phyloP scores from a whole-genome alignment of 2,113 vertebrate species.

The Stigmatopora argus region DNA sequence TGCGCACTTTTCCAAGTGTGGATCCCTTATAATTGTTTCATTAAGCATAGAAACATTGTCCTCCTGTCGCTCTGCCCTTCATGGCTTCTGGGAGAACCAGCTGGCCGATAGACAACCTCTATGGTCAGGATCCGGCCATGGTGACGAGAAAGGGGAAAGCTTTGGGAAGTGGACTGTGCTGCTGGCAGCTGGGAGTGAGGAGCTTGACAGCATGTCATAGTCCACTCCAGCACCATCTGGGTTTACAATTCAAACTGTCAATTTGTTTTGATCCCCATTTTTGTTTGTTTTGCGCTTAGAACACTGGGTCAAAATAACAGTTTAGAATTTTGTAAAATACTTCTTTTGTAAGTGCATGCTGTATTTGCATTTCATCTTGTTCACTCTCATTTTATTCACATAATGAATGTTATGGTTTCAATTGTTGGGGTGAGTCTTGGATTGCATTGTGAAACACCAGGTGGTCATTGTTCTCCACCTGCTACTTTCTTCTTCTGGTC shows the following conservation, averaged over 20 bases:
- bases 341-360: neutral
- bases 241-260: neutral
- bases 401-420: neutral
- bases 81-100: conserved; percentile 3
- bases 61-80: conserved; percentile 1
- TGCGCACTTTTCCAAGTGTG: neutral
- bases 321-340: neutral
- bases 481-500: conserved; percentile 1
- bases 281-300: neutral
- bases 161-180: conserved; percentile 7
- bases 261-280: neutral
- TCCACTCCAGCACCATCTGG: conserved; percentile 10
- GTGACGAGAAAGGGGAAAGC: conserved; percentile 1
- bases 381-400: neutral
- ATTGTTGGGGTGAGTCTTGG: neutral
- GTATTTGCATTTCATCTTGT: neutral
- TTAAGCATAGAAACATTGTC: neutral
- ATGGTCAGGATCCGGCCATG: neutral
- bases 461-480: conserved; percentile 4
- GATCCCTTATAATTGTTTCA: conserved; percentile 4
- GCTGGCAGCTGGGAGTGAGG: conserved; percentile 9
- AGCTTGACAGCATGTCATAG: conserved; percentile 2
- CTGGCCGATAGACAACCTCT: conserved; percentile 4
- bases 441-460: neutral
- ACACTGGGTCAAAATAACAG: neutral